Conservation (phyloP, 1,140 invertebrate species). For the Nasonia giraulti region DNA sequence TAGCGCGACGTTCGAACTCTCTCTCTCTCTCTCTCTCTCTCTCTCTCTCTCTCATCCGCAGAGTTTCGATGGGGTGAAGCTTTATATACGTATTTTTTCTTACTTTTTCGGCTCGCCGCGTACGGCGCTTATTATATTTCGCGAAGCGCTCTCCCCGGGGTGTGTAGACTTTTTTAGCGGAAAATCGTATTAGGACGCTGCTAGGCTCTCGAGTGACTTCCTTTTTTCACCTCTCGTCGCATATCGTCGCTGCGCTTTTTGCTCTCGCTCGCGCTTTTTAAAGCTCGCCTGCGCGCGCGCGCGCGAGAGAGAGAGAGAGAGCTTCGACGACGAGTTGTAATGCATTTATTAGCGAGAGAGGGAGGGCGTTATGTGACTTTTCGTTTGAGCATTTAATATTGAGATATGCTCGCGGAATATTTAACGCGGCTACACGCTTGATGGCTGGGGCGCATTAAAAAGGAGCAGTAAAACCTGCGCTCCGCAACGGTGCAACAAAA, state of each 20-base stretch:
- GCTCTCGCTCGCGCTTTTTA: neutral
- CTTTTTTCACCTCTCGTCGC: neutral
- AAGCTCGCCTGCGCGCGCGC: too few species aligned
- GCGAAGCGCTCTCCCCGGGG: neutral
- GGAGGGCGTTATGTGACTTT: neutral
- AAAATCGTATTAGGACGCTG: constrained; percentile 4
- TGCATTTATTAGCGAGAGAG: neutral
- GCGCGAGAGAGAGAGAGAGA: too few species aligned
- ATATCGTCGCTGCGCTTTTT: neutral
- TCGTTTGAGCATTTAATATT: neutral
- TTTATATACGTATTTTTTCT: neutral
- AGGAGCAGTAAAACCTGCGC: neutral
- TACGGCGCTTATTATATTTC: constrained; percentile 5
- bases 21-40: neutral
- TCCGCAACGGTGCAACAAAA: neutral
- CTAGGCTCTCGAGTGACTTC: neutral
- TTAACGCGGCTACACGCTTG: neutral
- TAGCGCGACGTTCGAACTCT: constrained; percentile 42
- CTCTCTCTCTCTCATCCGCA: neutral
- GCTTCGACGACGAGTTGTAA: neutral
- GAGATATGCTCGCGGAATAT: neutral
- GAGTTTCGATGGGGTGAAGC: too few species aligned
- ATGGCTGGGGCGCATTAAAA: neutral
- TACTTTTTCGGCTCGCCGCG: constrained; percentile 3
- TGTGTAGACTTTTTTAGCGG: neutral